These are phyloP conservation scores for Oreocharis arfaki DNA, from an alignment of 2,113 vertebrate genomes.

Conservation along the genomic window DNA sequence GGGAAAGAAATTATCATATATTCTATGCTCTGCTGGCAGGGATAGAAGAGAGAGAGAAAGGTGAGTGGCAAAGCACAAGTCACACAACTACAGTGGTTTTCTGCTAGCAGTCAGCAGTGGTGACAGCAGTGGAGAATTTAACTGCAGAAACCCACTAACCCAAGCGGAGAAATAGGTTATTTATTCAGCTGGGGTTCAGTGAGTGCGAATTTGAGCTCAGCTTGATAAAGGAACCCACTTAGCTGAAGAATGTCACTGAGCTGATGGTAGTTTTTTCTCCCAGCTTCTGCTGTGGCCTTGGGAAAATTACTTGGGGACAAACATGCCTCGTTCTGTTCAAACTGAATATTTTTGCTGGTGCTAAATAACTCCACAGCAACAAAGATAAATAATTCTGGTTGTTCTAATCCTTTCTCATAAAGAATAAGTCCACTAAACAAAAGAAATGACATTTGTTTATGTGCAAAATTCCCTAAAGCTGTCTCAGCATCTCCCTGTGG, in stretches of 20 bases:
- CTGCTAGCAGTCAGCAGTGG: neutral
- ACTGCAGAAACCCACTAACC: neutral
- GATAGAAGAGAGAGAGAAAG: constrained; percentile 81
- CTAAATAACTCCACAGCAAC: constrained; percentile 15
- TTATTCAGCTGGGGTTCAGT: neutral
- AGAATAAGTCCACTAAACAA: constrained; percentile 24
- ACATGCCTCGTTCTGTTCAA: neutral
- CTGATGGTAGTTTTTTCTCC: neutral
- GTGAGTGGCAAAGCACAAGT: constrained; percentile 56
- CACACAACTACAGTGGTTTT: neutral
- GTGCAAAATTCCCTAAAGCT: neutral
- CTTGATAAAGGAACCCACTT: neutral
- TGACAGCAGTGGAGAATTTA: neutral
- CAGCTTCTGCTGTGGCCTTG: neutral
- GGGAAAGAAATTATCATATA: constrained; percentile 97
- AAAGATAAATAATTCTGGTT: neutral
- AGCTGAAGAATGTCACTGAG: neutral
- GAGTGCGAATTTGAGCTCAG: neutral
- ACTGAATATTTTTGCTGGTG: neutral
- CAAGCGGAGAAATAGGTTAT: neutral
- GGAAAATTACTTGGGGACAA: neutral
- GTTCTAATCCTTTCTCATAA: neutral
- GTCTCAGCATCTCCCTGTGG: neutral
- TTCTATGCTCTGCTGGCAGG: constrained; percentile 96
- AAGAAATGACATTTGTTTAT: neutral